Base-by-base conservation (phyloP, 2,113 vertebrate species). In the Salvelinus alpinus region DNA sequence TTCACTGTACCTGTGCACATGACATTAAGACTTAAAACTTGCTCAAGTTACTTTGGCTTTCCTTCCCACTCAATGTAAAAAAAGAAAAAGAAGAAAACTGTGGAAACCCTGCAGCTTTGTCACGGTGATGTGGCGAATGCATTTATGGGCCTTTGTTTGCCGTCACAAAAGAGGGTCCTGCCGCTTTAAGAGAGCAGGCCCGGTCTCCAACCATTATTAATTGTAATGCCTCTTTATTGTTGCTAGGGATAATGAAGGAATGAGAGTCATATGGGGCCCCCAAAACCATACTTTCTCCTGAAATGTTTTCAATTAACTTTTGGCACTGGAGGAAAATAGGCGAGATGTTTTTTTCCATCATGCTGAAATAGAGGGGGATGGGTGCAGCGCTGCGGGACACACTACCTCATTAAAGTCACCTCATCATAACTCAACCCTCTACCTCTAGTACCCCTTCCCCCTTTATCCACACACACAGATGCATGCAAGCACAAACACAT, bases 251-350 rank as follows among this genome's bases (percentile, higher is more conserved):
- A 95, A 94, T 93, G 93, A 94, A 92, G 90, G 91, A 87, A 90
- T 94, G 90, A 88, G 88, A 92, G 89, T 78, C 0, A 85, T 91
- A 87, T 5, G 31, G 80, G 77, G 83, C 72, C 89, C 92, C 92
- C 88, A 79, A 66, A 80, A 93, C 91, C 90, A 82, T 90, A 94
- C 93, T 94, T 94, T 95, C 91, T 92, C 88, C 93, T 93, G 93
- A 94, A 94, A 95, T 94, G 94, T 94, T 95, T 95, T 95, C 95
- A 95, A 95, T 95, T 95, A 95, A 94, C 94, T 94, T 92, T 94
- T 95, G 95, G 94, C 94, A 95, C 92, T 0, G 44, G 86, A 93
- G 92, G 91, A 92, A 95, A 95, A 93, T 91, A 89, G 94, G 94
- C 94, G 94, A 95, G 95, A 92, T 91, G 72, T 95, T 95, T 96